A percentile compares a stretch with the other conserved stretches of the same genome.
Conservation (phyloP, 2,888 invertebrate genomes). For the Brenthis hecate region DNA sequence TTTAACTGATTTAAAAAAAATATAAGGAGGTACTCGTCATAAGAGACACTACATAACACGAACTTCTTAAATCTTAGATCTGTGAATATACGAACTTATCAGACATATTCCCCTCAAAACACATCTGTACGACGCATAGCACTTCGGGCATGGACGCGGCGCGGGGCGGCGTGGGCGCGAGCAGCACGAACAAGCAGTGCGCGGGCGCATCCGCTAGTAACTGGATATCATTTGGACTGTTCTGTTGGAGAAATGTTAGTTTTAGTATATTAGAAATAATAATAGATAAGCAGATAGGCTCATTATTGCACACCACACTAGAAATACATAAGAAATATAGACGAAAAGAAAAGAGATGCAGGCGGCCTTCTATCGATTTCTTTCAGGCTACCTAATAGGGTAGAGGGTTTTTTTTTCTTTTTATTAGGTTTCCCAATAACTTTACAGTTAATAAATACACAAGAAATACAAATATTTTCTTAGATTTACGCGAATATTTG, state of each 20-base stretch:
- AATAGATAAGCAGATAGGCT: too few species aligned
- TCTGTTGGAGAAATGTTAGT: slow-evolving; percentile 72
- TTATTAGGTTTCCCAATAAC: too few species aligned
- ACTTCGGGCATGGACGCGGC: slow-evolving; percentile 92
- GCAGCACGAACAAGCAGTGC: slow-evolving; percentile 96
- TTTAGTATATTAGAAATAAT: background rate
- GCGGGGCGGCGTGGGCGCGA: slow-evolving; percentile 89
- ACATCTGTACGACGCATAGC: slow-evolving; percentile 94
- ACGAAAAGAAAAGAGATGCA: too few species aligned
- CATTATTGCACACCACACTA: too few species aligned
- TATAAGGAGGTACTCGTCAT: too few species aligned
- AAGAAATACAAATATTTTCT: too few species aligned
- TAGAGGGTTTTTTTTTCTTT: background rate
- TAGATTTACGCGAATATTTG: too few species aligned
- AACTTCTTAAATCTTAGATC: background rate
- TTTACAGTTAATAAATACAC: too few species aligned
- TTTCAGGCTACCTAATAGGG: background rate
- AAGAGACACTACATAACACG: too few species aligned
- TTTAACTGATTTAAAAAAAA: too few species aligned
- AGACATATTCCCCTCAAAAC: slow-evolving; percentile 88
- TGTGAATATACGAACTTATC: slow-evolving; percentile 69
- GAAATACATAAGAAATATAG: too few species aligned
- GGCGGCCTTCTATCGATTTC: too few species aligned
- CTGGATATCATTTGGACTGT: slow-evolving; percentile 99
- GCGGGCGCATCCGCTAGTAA: slow-evolving; percentile 99